A percentile compares a stretch with the other conserved stretches of the same genome.
Conservation (phyloP, 2,797 vertebrate genomes). For the Stomatorhinus walkeri region DNA sequence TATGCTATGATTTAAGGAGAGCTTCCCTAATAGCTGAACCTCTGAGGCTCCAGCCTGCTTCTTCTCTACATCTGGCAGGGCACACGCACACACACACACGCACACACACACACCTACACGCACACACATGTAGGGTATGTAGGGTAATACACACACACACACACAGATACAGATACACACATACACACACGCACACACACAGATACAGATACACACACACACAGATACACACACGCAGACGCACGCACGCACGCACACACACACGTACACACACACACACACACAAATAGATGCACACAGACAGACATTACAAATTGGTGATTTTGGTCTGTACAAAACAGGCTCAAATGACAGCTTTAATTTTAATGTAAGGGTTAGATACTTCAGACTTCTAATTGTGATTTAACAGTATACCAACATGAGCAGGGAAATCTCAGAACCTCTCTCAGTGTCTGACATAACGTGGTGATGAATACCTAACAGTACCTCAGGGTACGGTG, state of each 20-base stretch:
- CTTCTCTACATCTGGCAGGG: not conserved
- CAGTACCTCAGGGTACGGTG: not conserved
- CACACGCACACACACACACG: not conserved
- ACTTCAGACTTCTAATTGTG: not conserved
- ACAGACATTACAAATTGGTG: not conserved
- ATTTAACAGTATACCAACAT: not conserved
- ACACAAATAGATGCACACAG: not conserved
- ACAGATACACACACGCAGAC: no score
- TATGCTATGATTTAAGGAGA: not conserved
- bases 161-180: not conserved
- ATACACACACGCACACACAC: not conserved
- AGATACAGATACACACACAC: not conserved
- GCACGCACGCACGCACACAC: not conserved
- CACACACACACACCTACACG: not conserved
- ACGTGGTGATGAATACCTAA: not conserved
- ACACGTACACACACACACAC: not conserved
- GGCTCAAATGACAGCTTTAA: not conserved
- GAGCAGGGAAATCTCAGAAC: not conserved
- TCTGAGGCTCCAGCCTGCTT: not conserved
- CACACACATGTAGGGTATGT: not conserved
- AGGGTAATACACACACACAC: no score
- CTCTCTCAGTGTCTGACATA: not conserved
- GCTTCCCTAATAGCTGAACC: not conserved
- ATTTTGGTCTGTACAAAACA: not conserved
- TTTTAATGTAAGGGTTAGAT: not conserved